These are phyloP conservation scores for Drosophila bocki DNA, from an alignment of 1,140 invertebrate genomes.

Conservation along the genomic window DNA sequence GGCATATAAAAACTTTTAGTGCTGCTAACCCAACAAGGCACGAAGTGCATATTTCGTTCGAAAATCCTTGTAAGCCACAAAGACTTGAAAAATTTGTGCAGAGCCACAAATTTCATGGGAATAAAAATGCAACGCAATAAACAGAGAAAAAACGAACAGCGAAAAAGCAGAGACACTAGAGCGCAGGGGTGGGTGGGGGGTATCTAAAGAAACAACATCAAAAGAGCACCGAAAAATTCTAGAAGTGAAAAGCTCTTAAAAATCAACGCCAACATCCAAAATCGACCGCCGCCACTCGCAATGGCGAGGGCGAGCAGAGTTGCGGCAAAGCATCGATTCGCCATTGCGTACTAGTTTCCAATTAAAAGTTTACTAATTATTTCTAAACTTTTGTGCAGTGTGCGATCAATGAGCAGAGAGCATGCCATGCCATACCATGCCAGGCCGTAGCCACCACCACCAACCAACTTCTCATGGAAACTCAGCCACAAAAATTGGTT, in stretches of 20 bases:
- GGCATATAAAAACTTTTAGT: slow-evolving; percentile 64
- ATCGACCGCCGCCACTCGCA: slow-evolving; percentile 69
- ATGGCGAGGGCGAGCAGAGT: slow-evolving; percentile 30
- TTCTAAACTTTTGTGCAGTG: slow-evolving; percentile 79
- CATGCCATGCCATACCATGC: slow-evolving; percentile 74
- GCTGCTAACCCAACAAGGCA: slow-evolving; percentile 53
- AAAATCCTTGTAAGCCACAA: slow-evolving; percentile 81
- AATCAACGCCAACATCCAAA: slow-evolving; percentile 78
- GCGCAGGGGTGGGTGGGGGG: neutral
- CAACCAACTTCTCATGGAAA: slow-evolving; percentile 43
- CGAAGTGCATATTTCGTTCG: slow-evolving; percentile 76
- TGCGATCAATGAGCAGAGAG: slow-evolving; percentile 79
- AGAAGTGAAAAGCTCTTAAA: slow-evolving; percentile 77
- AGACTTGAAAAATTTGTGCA: slow-evolving; percentile 81
- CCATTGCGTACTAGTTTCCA: slow-evolving; percentile 80
- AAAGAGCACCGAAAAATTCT: slow-evolving; percentile 71
- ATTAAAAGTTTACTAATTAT: slow-evolving; percentile 84
- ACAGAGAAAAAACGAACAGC: slow-evolving; percentile 39
- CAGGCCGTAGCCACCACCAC: slow-evolving; percentile 19
- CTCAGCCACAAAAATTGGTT: slow-evolving; percentile 75
- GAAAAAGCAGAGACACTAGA: slow-evolving; percentile 17
- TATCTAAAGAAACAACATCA: slow-evolving; percentile 47
- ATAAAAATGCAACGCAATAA: slow-evolving; percentile 81
- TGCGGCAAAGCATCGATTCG: slow-evolving; percentile 61
- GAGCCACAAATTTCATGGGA: slow-evolving; percentile 77